Base-by-base conservation (phyloP, 1,140 invertebrate genomes). In the Drosophila sulfurigaster region DNA sequence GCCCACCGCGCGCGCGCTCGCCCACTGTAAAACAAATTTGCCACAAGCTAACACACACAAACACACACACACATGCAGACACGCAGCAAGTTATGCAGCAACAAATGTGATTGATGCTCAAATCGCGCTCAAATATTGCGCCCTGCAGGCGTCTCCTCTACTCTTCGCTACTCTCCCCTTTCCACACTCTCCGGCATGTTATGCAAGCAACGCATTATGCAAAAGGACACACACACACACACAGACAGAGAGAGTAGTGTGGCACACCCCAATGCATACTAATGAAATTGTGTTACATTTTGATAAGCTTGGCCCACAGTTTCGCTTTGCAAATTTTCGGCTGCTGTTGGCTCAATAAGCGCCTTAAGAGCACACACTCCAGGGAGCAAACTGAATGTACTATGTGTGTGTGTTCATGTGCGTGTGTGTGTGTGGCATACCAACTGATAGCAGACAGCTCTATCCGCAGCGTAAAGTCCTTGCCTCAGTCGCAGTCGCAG, bases 81-180 rank as follows among this genome's bases (percentile, higher is more conserved):
- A 56, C 30, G n/a, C 28, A 25, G 38, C 30, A 25, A 41, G 52
- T 52, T 58, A 57, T 72, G 70, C 56, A 60, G 52, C 20, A 32
- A 58, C 56, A 75, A 75, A 75, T 70, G 67, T 71, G 73, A 75
- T 75, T 75, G 67, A 75, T 71, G 67, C 60, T 63, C 60, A 75
- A 71, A 74, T 62, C 49, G 66, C 66, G 57, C 52, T 52, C 48
- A 56, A 68, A 68, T 59, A 52, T 45, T 28, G 43, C 16, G 43
- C 16, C 60, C 51, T 45, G 13, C 57, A 52, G 25, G 35, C 11
- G 8, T 30, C 62, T 32, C 5, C 8, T 11, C 58, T 59, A n/a
- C 11, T 45, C 5, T 16, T 8, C 35, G 15, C 20, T 13, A 11
- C 30, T 8, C 8, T 25, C 43, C 58, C 5, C 25, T n/a, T 15